A percentile compares a stretch with the other conserved stretches of the same genome.
phyloP scores from a whole-genome alignment of 2,113 vertebrate species.

The Ammodytes marinus region DNA sequence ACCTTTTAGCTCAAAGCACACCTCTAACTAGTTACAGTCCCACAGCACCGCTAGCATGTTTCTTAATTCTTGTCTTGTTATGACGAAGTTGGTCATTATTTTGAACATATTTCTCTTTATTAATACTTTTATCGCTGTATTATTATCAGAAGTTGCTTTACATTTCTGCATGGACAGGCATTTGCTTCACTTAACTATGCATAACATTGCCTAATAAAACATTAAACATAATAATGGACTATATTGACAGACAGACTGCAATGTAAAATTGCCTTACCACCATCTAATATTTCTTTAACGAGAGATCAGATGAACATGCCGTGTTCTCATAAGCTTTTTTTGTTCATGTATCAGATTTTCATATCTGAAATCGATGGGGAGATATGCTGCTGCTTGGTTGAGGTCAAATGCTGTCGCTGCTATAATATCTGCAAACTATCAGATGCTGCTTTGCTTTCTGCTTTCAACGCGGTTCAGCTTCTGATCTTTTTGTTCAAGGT shows the following conservation, averaged over 20 bases:
- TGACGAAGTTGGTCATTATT: too few relatives aligned
- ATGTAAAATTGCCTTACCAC: background rate
- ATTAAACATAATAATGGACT: background rate
- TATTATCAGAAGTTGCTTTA: background rate
- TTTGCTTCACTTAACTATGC: background rate
- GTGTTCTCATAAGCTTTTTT: background rate
- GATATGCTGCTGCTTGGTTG: background rate
- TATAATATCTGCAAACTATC: conserved; percentile 4
- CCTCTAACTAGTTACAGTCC: too few relatives aligned
- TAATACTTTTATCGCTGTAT: too few relatives aligned
- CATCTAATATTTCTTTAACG: background rate
- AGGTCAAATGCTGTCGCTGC: background rate
- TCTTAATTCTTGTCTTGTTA: too few relatives aligned
- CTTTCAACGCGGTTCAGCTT: background rate
- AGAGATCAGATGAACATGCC: background rate
- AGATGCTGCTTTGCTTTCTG: background rate
- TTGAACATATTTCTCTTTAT: too few relatives aligned
- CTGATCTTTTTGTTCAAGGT: conserved; percentile 11
- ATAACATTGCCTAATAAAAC: background rate
- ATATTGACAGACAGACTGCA: background rate
- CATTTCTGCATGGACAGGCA: background rate
- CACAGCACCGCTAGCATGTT: too few relatives aligned
- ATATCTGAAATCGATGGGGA: conserved; percentile 1
- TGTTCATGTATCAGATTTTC: background rate
- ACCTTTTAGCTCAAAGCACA: too few relatives aligned